Conservation (phyloP, 1,140 invertebrate genomes). For the Zaprionus camerounensis region DNA sequence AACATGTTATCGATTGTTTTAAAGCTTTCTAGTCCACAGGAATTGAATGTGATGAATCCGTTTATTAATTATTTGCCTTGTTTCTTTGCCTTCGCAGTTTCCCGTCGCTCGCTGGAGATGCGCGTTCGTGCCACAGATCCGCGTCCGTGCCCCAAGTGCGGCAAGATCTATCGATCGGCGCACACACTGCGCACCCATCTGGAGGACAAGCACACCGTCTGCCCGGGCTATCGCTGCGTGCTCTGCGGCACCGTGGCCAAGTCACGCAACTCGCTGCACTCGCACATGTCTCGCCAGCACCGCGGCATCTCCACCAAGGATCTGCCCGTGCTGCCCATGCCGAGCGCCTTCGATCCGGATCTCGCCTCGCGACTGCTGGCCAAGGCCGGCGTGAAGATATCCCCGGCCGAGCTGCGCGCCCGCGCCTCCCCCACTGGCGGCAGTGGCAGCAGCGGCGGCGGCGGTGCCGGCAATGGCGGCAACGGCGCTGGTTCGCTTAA, state of each 20-base stretch:
- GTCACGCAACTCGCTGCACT: conserved; percentile 94
- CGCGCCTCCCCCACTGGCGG: conserved; percentile 92
- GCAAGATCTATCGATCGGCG: conserved; percentile 95
- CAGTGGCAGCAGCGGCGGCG: conserved; percentile 89
- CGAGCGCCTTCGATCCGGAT: conserved; percentile 94
- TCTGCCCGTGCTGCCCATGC: conserved; percentile 95
- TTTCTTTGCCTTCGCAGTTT: conserved; percentile 84
- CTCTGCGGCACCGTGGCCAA: conserved; percentile 96
- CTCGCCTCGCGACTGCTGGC: conserved; percentile 92
- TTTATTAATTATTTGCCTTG: not conserved
- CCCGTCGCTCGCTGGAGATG: conserved; percentile 91
- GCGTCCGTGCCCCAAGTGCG: conserved; percentile 95
- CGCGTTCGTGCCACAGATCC: conserved; percentile 95
- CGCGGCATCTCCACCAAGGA: conserved; percentile 96
- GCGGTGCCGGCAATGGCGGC: conserved; percentile 87
- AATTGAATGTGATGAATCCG: not conserved
- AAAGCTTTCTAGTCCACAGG: conserved; percentile 11
- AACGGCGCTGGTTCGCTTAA: conserved; percentile 90
- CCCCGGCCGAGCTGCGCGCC: conserved; percentile 91
- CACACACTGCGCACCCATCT: conserved; percentile 95
- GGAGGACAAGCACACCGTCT: conserved; percentile 96
- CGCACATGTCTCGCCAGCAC: conserved; percentile 96
- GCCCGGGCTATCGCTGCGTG: conserved; percentile 95
- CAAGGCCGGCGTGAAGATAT: conserved; percentile 94
- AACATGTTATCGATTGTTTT: conserved; percentile 9